Percentiles rank a stretch among this genome's conserved stretches.
These are phyloP conservation scores for Pelecanoides urinatrix DNA, from an alignment of 2,113 vertebrate species.

Conservation along the genomic window DNA sequence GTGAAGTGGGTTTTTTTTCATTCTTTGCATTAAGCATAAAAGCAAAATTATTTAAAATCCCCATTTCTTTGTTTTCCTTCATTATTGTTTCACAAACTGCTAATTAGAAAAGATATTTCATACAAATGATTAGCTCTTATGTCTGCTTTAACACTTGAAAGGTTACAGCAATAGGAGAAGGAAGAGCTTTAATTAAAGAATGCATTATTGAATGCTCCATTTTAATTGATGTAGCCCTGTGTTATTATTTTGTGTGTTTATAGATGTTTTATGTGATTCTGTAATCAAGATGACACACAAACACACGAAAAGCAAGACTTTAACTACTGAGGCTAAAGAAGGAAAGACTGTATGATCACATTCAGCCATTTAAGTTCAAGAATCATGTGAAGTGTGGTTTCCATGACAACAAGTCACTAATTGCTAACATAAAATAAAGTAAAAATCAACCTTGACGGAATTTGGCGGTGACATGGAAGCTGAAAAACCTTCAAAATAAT, in stretches of 20 bases:
- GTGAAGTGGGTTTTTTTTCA: background rate
- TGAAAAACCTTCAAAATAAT: constrained; percentile 34
- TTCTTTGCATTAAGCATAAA: constrained; percentile 9
- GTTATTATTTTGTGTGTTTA: constrained; percentile 74
- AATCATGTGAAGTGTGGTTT: constrained; percentile 75
- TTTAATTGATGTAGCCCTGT: constrained; percentile 70
- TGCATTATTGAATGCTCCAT: constrained; percentile 75
- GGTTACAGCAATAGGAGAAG: constrained; percentile 67
- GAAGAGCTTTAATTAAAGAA: constrained; percentile 75
- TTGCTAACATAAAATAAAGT: constrained; percentile 74
- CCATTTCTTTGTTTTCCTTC: constrained; percentile 44
- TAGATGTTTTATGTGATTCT: constrained; percentile 69
- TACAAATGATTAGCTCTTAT: constrained; percentile 66
- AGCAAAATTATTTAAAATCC: constrained; percentile 42
- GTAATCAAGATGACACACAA: constrained; percentile 64
- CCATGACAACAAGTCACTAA: constrained; percentile 80
- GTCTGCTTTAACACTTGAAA: constrained; percentile 77
- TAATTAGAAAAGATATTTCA: constrained; percentile 72
- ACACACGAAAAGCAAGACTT: constrained; percentile 21
- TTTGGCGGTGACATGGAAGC: constrained; percentile 56
- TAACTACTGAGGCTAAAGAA: constrained; percentile 37
- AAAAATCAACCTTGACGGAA: constrained; percentile 71
- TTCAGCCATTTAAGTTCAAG: constrained; percentile 76
- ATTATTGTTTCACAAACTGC: constrained; percentile 54
- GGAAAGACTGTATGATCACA: constrained; percentile 58